Conservation (phyloP, 2,888 invertebrate species). For the Anorthoa munda region DNA sequence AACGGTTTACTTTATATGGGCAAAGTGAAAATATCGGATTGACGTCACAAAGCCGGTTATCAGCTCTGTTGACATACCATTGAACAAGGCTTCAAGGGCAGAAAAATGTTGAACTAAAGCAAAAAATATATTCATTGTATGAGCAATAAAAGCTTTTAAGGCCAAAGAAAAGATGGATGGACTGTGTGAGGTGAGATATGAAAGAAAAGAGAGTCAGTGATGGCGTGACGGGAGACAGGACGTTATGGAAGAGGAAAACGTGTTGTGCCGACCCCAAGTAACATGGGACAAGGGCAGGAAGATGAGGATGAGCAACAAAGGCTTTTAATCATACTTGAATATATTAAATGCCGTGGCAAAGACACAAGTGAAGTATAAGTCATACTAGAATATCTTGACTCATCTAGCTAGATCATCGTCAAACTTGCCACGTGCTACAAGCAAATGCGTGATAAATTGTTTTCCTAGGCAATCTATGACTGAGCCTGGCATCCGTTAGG, state of each 20-base stretch:
- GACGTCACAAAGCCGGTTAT: conserved; percentile 28
- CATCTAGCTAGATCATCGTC: conserved; percentile 21
- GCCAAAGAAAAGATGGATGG: no score
- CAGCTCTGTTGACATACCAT: conserved; percentile 18
- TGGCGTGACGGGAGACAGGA: no score
- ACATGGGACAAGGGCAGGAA: conserved; percentile 28
- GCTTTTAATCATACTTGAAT: conserved; percentile 1
- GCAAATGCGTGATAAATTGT: neutral
- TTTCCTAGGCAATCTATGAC: neutral
- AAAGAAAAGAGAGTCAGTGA: no score
- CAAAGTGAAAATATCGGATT: conserved; percentile 35
- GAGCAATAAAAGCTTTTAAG: neutral
- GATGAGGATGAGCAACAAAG: neutral
- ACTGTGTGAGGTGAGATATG: no score
- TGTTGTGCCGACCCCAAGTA: no score
- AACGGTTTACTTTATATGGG: neutral
- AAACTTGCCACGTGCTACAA: conserved; percentile 9
- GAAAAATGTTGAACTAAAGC: conserved; percentile 10
- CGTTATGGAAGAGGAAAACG: no score
- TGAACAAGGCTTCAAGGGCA: conserved; percentile 23
- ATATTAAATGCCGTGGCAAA: neutral
- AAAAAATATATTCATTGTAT: conserved; percentile 11
- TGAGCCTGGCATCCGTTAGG: neutral
- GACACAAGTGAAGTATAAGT: neutral
- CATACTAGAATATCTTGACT: conserved; percentile 22